phyloP scores from a whole-genome alignment of 1,140 invertebrate genomes.

The Solenopsis invicta region DNA sequence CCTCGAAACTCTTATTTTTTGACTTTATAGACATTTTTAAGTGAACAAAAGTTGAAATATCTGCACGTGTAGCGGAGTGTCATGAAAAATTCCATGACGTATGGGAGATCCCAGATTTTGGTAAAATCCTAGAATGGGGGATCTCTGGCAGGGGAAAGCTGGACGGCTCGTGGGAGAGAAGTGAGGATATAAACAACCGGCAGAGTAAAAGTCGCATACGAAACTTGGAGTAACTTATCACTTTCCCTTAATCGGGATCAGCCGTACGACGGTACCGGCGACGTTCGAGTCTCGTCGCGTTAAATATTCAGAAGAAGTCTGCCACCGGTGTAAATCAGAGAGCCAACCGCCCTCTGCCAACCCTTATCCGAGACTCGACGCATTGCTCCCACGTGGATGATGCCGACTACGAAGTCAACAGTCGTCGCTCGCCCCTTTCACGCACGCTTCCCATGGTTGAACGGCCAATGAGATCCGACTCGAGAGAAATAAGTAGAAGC shows the following conservation, averaged over 20 bases:
- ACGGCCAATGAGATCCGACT: constrained; percentile 57
- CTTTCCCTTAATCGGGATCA: constrained; percentile 82
- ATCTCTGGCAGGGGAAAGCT: not conserved
- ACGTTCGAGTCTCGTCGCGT: constrained; percentile 77
- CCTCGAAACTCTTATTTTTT: not conserved
- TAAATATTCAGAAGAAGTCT: constrained; percentile 82
- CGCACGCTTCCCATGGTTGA: not conserved
- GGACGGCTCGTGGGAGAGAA: not conserved
- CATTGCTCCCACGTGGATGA: constrained; percentile 72
- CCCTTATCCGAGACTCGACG: constrained; percentile 64
- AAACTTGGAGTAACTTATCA: constrained; percentile 78
- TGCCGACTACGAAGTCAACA: constrained; percentile 56
- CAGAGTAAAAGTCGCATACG: constrained; percentile 74
- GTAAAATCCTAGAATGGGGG: constrained; percentile 42
- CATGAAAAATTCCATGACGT: not conserved
- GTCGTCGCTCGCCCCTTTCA: constrained; percentile 35
- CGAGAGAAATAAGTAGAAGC: not conserved
- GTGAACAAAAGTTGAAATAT: not conserved
- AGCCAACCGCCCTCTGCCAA: constrained; percentile 65
- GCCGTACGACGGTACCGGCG: constrained; percentile 71
- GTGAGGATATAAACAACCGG: constrained; percentile 66
- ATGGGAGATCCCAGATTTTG: constrained; percentile 45
- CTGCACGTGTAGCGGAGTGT: not conserved
- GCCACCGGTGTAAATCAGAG: constrained; percentile 77
- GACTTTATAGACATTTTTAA: not conserved